Evolutionary conservation across 2,888 invertebrate genomes (phyloP).

Genomic region (Archaeoteleia sp.): DNA sequence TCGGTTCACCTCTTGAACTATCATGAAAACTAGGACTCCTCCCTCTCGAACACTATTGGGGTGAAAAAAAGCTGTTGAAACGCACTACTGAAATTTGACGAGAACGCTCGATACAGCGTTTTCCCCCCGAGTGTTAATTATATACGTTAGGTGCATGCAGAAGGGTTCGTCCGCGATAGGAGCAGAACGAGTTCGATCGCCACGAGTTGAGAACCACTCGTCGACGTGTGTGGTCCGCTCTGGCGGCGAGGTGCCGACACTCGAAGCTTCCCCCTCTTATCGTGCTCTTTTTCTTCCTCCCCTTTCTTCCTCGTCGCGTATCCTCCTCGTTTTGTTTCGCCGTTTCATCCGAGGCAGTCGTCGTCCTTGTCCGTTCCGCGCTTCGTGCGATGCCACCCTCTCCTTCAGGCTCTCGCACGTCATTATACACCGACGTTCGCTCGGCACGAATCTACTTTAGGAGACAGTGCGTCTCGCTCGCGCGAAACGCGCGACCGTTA

Average conservation of each 20-base stretch:
- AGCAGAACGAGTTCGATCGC: too few species aligned
- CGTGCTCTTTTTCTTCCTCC: constrained; percentile 43
- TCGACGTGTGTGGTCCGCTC: constrained; percentile 74
- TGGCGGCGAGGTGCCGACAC: constrained; percentile 75
- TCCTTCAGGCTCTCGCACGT: constrained; percentile 66
- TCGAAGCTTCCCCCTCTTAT: constrained; percentile 68
- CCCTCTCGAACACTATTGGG: too few species aligned
- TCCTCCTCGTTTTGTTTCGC: constrained; percentile 60
- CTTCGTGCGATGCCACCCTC: constrained; percentile 40
- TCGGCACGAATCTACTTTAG: constrained; percentile 72
- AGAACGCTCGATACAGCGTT: too few species aligned
- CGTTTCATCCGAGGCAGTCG: constrained; percentile 36
- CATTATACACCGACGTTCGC: constrained; percentile 69
- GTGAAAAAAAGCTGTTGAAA: too few species aligned
- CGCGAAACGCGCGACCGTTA: constrained; percentile 48
- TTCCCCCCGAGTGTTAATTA: too few species aligned
- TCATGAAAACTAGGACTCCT: too few species aligned
- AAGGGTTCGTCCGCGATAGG: too few species aligned
- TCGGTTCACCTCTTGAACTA: too few species aligned
- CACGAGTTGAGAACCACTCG: constrained; percentile 69
- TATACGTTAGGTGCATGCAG: too few species aligned
- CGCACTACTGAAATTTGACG: too few species aligned
- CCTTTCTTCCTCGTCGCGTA: constrained; percentile 46
- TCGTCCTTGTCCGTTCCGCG: constrained; percentile 47
- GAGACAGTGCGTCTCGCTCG: constrained; percentile 58